Percentiles rank a stretch among this genome's conserved stretches.
These are phyloP conservation scores for Nomada fucata DNA, from an alignment of 2,888 invertebrate species.

Conservation along the genomic window DNA sequence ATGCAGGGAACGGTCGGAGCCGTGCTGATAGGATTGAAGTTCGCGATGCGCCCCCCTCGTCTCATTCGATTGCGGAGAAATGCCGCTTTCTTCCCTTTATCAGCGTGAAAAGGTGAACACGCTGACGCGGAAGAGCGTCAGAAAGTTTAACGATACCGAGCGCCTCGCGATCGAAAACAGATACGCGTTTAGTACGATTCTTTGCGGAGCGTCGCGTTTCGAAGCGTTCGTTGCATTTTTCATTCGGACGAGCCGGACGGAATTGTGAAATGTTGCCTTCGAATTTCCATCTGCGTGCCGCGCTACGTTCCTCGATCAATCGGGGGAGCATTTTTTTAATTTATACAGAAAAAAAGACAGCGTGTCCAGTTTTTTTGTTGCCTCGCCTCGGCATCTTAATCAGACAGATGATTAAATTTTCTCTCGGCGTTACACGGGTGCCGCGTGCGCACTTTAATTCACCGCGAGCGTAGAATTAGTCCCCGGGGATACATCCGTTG, in stretches of 20 bases:
- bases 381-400: neutral
- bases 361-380: too few relatives aligned
- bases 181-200: slow-evolving; percentile 37
- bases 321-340: neutral
- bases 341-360: too few relatives aligned
- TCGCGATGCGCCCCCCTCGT: slow-evolving; percentile 17
- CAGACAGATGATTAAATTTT: slow-evolving; percentile 1
- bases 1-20: neutral
- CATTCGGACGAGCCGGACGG: neutral
- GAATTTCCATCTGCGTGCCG: slow-evolving; percentile 14
- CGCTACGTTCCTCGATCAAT: neutral
- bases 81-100: slow-evolving; percentile 15
- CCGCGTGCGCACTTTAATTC: neutral
- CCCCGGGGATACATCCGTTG: neutral
- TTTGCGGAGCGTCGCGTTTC: slow-evolving; percentile 14
- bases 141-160: slow-evolving; percentile 42
- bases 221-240: slow-evolving; percentile 12
- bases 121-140: slow-evolving; percentile 38
- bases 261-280: neutral
- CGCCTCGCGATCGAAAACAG: slow-evolving; percentile 31
- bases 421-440: neutral
- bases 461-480: slow-evolving; percentile 13
- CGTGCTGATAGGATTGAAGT: slow-evolving; percentile 44
- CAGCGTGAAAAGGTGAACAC: slow-evolving; percentile 42
- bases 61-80: slow-evolving; percentile 36